Evolutionary conservation across 2,888 invertebrate genomes (phyloP).

Genomic region (Tipula vernalis): DNA sequence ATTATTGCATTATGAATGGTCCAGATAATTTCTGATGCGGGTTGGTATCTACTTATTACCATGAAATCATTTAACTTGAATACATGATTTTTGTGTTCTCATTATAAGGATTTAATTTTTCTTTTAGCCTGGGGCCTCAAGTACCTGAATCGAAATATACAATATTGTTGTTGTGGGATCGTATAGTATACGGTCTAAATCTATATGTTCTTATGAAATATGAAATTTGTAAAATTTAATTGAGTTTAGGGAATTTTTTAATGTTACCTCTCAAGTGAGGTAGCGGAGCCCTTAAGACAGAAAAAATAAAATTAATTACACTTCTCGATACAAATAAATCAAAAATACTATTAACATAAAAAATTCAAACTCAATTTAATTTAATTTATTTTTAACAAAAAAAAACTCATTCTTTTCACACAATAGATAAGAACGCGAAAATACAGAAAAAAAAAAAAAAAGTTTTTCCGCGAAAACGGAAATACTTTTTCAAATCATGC

Average conservation of each 20-base stretch:
- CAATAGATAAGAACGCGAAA: neutral
- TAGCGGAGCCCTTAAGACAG: neutral
- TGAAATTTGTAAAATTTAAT: neutral
- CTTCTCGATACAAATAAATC: neutral
- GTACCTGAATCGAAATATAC: neutral
- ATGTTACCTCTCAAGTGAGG: neutral
- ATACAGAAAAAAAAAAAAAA: neutral
- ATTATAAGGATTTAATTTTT: neutral
- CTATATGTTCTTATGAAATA: neutral
- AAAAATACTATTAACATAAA: neutral
- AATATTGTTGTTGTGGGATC: neutral
- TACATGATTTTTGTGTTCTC: neutral
- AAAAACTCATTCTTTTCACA: neutral
- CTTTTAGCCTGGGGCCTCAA: neutral
- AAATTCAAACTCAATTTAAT: conserved; percentile 4
- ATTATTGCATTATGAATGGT: conserved; percentile 10
- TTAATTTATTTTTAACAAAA: neutral
- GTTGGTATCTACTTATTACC: neutral
- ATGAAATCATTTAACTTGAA: neutral
- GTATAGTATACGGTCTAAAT: neutral
- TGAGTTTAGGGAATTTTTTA: neutral
- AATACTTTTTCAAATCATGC: neutral
- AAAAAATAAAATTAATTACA: neutral
- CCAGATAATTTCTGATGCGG: conserved; percentile 6
- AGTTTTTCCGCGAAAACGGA: neutral